phyloP scores from a whole-genome alignment of 2,888 invertebrate species.

The Noctuana brunneofusca region DNA sequence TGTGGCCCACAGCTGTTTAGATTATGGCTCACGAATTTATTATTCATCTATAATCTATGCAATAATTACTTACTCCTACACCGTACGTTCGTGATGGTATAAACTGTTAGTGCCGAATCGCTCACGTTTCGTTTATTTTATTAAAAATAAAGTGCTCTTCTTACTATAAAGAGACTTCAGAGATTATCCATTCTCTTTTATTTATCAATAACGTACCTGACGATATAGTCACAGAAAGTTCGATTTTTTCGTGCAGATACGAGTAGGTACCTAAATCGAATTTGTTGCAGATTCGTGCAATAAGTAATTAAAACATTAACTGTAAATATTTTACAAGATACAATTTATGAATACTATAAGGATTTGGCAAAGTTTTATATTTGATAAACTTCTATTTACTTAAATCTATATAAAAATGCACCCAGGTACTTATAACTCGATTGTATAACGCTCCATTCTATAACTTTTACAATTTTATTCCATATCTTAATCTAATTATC shows the following conservation, averaged over 20 bases:
- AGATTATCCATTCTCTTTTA: background rate
- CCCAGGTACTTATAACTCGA: background rate
- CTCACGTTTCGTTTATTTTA: slow-evolving; percentile 25
- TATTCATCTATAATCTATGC: slow-evolving; percentile 26
- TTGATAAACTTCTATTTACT: background rate
- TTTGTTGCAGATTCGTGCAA: no score
- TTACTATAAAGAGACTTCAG: background rate
- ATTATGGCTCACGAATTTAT: slow-evolving; percentile 26
- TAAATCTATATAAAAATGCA: background rate
- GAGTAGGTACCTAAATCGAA: no score
- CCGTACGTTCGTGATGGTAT: slow-evolving; percentile 13
- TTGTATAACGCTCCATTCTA: slow-evolving; percentile 4
- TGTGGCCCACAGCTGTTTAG: slow-evolving; percentile 11
- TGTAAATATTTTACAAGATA: no score
- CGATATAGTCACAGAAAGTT: no score
- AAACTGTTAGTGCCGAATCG: slow-evolving; percentile 6
- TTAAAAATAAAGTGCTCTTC: slow-evolving; percentile 2
- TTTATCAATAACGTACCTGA: no score
- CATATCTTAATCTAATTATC: slow-evolving; percentile 16
- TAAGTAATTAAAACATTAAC: no score
- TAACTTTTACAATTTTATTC: slow-evolving; percentile 16
- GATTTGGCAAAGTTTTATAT: no score
- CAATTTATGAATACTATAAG: no score
- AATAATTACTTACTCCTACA: slow-evolving; percentile 30
- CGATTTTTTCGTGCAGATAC: no score